Conservation (phyloP, 2,797 vertebrate genomes). For the Menidia menidia region DNA sequence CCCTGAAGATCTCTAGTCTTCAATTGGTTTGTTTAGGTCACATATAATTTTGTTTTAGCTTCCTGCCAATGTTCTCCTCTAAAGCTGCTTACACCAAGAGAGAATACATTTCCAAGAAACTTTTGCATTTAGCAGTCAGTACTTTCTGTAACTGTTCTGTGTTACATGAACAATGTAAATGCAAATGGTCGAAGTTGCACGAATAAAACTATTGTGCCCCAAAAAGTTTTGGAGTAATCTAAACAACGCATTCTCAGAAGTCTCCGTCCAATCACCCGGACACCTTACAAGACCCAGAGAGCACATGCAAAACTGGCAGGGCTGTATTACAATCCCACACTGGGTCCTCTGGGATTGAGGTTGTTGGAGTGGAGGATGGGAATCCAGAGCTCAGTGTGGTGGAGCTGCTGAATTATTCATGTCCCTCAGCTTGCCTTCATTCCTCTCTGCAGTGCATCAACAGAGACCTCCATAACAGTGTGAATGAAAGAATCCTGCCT, state of each 20-base stretch:
- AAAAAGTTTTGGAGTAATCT: slow-evolving; percentile 1
- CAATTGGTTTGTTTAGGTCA: slow-evolving; percentile 10
- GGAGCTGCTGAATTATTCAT: slow-evolving; percentile 77
- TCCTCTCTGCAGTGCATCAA: slow-evolving; percentile 64
- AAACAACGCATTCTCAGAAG: neutral
- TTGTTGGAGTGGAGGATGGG: slow-evolving; percentile 71
- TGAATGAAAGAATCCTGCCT: slow-evolving; percentile 48
- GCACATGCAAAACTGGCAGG: slow-evolving; percentile 24
- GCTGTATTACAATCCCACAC: slow-evolving; percentile 45
- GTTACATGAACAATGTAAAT: slow-evolving; percentile 2
- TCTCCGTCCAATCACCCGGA: slow-evolving; percentile 3
- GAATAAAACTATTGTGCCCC: neutral
- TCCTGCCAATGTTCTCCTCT: slow-evolving; percentile 27
- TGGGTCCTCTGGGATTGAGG: slow-evolving; percentile 54
- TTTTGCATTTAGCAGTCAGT: neutral
- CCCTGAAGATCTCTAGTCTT: neutral
- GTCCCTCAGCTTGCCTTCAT: slow-evolving; percentile 38
- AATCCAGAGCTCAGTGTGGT: slow-evolving; percentile 67
- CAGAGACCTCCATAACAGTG: slow-evolving; percentile 50
- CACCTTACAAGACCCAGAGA: slow-evolving; percentile 28
- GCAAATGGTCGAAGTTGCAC: neutral
- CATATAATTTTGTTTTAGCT: slow-evolving; percentile 38
- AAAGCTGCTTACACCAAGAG: slow-evolving; percentile 15
- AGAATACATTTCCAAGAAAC: slow-evolving; percentile 31
- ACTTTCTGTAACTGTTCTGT: neutral